Base-by-base conservation (phyloP, 2,113 vertebrate genomes). In the Strigops habroptila region DNA sequence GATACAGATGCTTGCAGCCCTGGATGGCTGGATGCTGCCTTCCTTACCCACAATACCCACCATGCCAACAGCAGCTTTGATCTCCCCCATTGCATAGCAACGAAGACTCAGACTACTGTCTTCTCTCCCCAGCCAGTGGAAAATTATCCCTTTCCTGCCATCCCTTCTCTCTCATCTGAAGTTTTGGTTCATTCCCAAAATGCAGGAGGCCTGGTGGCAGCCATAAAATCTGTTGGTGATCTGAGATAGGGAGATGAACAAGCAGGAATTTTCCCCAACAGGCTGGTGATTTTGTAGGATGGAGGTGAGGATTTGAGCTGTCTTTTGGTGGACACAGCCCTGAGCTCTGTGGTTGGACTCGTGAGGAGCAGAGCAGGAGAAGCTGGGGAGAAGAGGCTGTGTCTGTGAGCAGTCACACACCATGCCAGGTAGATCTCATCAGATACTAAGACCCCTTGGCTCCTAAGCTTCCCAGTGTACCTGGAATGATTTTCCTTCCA, bases 231-330 rank as follows among this genome's bases (percentile, higher is more conserved):
- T 25, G 7, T 8, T 3, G 3, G 21, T 73, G 8, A 77, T 37
- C 60, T 67, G 18, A 88, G 49, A 49, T 0, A 64, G 5, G n/a
- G n/a, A 70, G 28, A 63, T 7, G 19, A 21, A 48, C 0, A 0
- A 46, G 77, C 12, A 67, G 30, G 35, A 80, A 51, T 94, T 91
- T 55, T 87, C n/a, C 10, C 16, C 19, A 77, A 30, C 4, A 43
- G 5, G 14, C 4, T 77, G 31, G 10, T 62, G 39, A 83, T 76
- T 85, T 73, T 63, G 24, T 33, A 68, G 10, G n/a, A 4, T 8
- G 10, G 15, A 49, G 9, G 27, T 33, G 13, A 33, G 25, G 37
- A 41, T 81, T 37, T 64, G 57, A 68, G 16, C 24, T 77, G n/a
- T 59, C 21, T 5, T 69, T 89, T 70, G 33, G 3, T 53, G 30